Evolutionary conservation across 2,113 vertebrate species (phyloP).

Genomic region (Cyanocitta stelleri): DNA sequence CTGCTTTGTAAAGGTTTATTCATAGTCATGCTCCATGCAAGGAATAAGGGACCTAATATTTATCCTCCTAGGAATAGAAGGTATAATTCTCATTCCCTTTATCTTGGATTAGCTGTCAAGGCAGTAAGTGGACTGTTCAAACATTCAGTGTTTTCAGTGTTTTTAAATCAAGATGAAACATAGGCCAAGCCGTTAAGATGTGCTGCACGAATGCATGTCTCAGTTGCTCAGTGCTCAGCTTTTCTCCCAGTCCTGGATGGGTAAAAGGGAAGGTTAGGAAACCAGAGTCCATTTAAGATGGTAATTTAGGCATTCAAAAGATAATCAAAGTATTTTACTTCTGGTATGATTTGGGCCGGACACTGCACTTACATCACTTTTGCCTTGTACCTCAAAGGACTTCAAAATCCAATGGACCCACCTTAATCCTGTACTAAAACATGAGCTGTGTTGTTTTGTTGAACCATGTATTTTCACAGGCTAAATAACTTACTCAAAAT

Average conservation of each 20-base stretch:
- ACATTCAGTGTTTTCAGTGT: background rate
- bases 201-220: background rate
- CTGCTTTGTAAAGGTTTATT: background rate
- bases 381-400: background rate
- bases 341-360: background rate
- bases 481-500: background rate
- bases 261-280: background rate
- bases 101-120: background rate
- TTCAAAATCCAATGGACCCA: background rate
- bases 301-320: background rate
- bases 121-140: background rate
- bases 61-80: background rate
- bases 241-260: background rate
- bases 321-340: background rate
- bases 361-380: background rate
- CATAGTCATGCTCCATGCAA: background rate
- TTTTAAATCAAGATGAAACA: background rate
- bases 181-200: background rate
- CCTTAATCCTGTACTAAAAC: background rate
- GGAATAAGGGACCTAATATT: background rate
- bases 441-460: background rate
- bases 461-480: background rate
- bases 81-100: background rate
- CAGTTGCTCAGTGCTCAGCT: background rate
- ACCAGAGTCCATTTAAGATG: background rate